Evolutionary conservation across 2,113 vertebrate genomes (phyloP), one percentile per base, ranked within the genome.

Genomic region (Clarias gariepinus): DNA sequence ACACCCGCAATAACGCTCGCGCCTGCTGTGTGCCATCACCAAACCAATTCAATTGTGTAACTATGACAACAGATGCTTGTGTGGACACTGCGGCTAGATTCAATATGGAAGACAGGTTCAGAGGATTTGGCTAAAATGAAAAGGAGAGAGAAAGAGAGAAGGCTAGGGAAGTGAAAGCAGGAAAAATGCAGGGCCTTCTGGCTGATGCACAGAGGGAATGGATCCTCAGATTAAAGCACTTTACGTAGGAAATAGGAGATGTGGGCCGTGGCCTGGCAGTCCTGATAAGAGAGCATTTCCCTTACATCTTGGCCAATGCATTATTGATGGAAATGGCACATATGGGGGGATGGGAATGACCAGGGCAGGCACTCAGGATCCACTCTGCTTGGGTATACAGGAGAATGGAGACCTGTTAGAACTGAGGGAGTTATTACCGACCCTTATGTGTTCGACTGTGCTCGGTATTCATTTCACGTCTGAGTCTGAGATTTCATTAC

Each of bases 291-390:
- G 87, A 81, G 57, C 73, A 55, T 69, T 85, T 92, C 91, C 91
- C 92, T 93, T 93, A 93, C 93, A 94, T 94, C 92, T 87, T 91
- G 77, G 81, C 89, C 86, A 83, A 93, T 95, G 93, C 93, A 95
- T 94, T 95, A 95, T 94, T 95, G 94, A 95, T 95, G 92, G 85
- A 93, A 90, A 92, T 90, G 91, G 68, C 57, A 8, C 64, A 41
- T 21, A 53, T 66, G 41, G 57, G 21, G 36, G 77, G 73, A 19
- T 30, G 4, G 25, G 25, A 15, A 47, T 73, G 47, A 82, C 88
- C n/a, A 23, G 80, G 53, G 55, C 33, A 77, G 15, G 47, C 55
- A 47, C 18, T 79, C 15, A n/a, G 84, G 76, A 66, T 36, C 85
- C 36, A 25, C 66, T 61, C 25, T 55, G 76, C 66, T 52, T 83